phyloP scores from a whole-genome alignment of 2,113 vertebrate genomes.

The Capreolus pygargus region DNA sequence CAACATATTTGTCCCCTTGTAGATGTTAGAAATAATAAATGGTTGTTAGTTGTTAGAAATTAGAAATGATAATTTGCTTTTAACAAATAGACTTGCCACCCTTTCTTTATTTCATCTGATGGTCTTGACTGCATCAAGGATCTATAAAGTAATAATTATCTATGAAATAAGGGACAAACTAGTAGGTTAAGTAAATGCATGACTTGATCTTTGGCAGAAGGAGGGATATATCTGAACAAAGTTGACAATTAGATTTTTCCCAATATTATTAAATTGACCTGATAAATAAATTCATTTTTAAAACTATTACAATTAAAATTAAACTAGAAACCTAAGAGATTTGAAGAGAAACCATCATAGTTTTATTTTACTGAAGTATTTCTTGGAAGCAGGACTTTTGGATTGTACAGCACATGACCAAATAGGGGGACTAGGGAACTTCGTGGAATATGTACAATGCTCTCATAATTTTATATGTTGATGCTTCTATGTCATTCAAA shows the following conservation, averaged over 20 bases:
- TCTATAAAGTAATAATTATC: conserved; percentile 40
- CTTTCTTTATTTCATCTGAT: conserved; percentile 3
- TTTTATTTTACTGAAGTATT: neutral
- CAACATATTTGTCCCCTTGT: conserved; percentile 13
- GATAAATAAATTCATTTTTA: conserved; percentile 44
- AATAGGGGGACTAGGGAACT: neutral
- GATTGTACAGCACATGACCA: neutral
- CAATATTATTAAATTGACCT: conserved; percentile 28
- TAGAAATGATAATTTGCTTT: conserved; percentile 57
- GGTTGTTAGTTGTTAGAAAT: conserved; percentile 56
- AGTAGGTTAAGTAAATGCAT: conserved; percentile 44
- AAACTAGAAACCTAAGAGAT: neutral
- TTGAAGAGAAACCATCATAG: neutral
- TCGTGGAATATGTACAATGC: neutral
- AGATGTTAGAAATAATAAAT: conserved; percentile 61
- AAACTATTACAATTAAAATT: conserved; percentile 16
- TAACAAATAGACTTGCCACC: conserved; percentile 16
- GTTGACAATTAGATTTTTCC: neutral
- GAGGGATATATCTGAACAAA: conserved; percentile 41
- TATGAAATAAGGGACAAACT: conserved; percentile 36
- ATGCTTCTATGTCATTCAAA: neutral
- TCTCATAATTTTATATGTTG: neutral
- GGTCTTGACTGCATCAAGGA: conserved; percentile 9
- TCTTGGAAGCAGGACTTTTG: neutral
- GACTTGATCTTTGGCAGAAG: conserved; percentile 19